Evolutionary conservation across 2,113 vertebrate species (phyloP).

Genomic region (Dendrocopos noguchii): DNA sequence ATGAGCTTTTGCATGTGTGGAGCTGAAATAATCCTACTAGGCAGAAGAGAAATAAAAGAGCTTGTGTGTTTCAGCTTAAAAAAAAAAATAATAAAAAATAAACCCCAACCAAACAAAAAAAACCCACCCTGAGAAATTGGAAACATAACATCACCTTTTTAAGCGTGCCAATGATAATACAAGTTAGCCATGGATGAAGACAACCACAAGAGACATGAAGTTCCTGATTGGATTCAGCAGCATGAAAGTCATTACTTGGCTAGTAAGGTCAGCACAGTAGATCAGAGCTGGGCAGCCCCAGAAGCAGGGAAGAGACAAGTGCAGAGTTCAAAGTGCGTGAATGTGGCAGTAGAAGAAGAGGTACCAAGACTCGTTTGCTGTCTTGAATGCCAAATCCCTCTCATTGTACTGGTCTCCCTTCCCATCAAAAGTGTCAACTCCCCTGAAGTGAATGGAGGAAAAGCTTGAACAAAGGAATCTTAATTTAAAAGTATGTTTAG

Average conservation of each 20-base stretch:
- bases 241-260: conserved; percentile 1
- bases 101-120: no score
- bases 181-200: conserved; percentile 55
- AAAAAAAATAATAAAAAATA: neutral
- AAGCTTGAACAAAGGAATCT: neutral
- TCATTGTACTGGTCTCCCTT: neutral
- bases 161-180: conserved; percentile 54
- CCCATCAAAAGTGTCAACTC: neutral
- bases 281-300: neutral
- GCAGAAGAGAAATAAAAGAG: conserved; percentile 74
- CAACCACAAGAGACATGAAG: conserved; percentile 21
- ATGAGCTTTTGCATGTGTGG: conserved; percentile 70
- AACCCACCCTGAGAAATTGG: conserved; percentile 45
- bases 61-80: conserved; percentile 73
- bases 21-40: conserved; percentile 76
- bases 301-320: neutral
- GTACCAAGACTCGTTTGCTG: neutral
- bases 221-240: conserved; percentile 40
- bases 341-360: neutral
- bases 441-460: neutral
- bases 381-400: neutral
- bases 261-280: neutral
- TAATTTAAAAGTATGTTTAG: neutral
- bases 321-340: neutral
- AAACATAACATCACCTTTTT: conserved; percentile 83